phyloP scores from a whole-genome alignment of 2,888 invertebrate species.

The Crematogaster levior region DNA sequence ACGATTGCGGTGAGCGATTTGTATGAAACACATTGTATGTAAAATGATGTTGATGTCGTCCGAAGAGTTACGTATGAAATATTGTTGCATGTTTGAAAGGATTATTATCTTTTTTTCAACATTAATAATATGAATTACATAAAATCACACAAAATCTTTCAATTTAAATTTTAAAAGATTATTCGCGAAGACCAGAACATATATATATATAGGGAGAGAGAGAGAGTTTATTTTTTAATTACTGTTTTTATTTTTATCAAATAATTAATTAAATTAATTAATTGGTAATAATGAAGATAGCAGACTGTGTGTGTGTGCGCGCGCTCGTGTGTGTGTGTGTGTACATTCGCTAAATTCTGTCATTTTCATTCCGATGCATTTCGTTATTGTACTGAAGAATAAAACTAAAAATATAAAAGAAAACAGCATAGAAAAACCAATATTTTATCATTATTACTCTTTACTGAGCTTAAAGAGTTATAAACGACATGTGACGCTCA shows the following conservation, averaged over 20 bases:
- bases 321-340: too few species aligned
- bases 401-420: neutral
- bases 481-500: slow-evolving; percentile 57
- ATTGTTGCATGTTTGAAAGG: neutral
- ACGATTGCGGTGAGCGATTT: slow-evolving; percentile 50
- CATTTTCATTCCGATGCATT: neutral
- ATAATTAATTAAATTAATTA: neutral
- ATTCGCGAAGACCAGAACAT: neutral
- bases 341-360: neutral
- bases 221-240: neutral
- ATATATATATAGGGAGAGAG: too few species aligned
- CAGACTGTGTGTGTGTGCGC: too few species aligned
- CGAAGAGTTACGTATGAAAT: slow-evolving; percentile 13
- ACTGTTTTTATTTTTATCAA: neutral
- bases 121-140: neutral
- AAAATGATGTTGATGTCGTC: slow-evolving; percentile 28
- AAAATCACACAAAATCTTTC: neutral
- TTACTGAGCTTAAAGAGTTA: slow-evolving; percentile 42
- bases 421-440: slow-evolving; percentile 19
- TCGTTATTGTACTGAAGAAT: neutral
- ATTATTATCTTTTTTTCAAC: neutral
- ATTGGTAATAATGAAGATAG: neutral
- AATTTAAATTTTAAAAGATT: neutral
- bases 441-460: slow-evolving; percentile 50
- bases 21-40: slow-evolving; percentile 45